A percentile compares a stretch with the other conserved stretches of the same genome.
Evolutionary conservation across 1,140 invertebrate genomes (phyloP).

Genomic region (Drosophila arawakana): DNA sequence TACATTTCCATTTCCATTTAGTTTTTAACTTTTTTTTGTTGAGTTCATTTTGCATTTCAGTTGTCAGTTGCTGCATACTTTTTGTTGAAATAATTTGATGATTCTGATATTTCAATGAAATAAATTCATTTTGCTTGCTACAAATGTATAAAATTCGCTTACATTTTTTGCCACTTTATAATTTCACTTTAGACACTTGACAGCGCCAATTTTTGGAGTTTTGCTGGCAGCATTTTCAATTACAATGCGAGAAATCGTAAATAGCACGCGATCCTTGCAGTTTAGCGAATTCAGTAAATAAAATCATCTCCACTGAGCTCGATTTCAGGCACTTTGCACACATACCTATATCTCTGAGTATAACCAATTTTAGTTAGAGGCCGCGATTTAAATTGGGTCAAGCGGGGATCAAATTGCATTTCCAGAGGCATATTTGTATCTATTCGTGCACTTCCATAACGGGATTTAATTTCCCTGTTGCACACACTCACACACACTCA

Average conservation of each 20-base stretch:
- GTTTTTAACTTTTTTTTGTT: slow-evolving; percentile 39
- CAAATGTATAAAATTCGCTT: background rate
- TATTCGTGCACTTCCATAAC: background rate
- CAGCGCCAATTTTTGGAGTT: slow-evolving; percentile 63
- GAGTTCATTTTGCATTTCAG: slow-evolving; percentile 18
- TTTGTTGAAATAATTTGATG: slow-evolving; percentile 55
- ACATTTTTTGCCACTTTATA: slow-evolving; percentile 27
- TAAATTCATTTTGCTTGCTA: slow-evolving; percentile 25
- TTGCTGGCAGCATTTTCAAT: slow-evolving; percentile 68
- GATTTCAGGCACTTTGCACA: background rate
- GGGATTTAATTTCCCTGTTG: background rate
- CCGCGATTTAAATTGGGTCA: slow-evolving; percentile 13
- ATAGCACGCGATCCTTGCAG: slow-evolving; percentile 18
- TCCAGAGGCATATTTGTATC: slow-evolving; percentile 7
- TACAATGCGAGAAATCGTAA: slow-evolving; percentile 22
- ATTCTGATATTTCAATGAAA: slow-evolving; percentile 56
- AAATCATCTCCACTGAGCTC: background rate
- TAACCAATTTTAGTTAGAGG: background rate
- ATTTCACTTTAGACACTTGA: slow-evolving; percentile 65
- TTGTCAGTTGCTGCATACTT: slow-evolving; percentile 14
- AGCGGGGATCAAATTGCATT: slow-evolving; percentile 8
- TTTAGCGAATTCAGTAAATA: slow-evolving; percentile 9
- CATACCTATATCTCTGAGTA: background rate
- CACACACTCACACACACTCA: background rate
- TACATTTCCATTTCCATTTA: slow-evolving; percentile 44